Conservation (phyloP, 1,140 invertebrate species). For the Aricia agestis region DNA sequence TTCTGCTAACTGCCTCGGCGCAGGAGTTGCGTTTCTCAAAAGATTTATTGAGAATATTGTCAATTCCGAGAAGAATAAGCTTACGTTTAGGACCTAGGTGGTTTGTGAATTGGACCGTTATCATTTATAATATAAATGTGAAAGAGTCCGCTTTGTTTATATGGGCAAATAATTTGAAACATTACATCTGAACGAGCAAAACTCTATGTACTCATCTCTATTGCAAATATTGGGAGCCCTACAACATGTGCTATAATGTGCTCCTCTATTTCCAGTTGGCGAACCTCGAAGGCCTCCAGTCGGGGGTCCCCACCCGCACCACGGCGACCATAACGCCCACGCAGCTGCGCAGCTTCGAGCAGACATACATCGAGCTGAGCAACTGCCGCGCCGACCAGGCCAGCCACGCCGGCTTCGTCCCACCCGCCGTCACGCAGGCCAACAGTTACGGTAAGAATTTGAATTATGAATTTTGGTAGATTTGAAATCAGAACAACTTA, state of each 20-base stretch:
- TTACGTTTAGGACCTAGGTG: too few species aligned
- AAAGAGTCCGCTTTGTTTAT: too few species aligned
- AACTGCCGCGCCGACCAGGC: constrained; percentile 82
- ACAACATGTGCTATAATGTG: too few species aligned
- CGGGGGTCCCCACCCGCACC: constrained; percentile 91
- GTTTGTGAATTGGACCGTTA: too few species aligned
- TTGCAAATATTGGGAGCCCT: too few species aligned
- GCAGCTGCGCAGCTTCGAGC: constrained; percentile 93
- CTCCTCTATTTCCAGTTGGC: constrained; percentile 81
- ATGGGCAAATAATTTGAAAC: too few species aligned
- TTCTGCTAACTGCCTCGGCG: not conserved
- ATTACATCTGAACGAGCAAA: too few species aligned
- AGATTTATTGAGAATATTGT: too few species aligned
- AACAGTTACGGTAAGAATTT: constrained; percentile 59
- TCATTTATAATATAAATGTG: too few species aligned
- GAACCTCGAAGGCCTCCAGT: constrained; percentile 87
- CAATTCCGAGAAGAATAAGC: too few species aligned
- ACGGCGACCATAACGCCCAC: constrained; percentile 95
- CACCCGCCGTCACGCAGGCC: constrained; percentile 74
- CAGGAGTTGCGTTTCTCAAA: not conserved
- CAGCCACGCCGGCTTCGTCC: constrained; percentile 93
- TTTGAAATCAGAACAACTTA: too few species aligned
- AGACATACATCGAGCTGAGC: constrained; percentile 85
- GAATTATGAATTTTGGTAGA: too few species aligned
- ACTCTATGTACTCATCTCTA: not conserved